Evolutionary conservation across 2,113 vertebrate genomes (phyloP).

Genomic region (Euleptes europaea): DNA sequence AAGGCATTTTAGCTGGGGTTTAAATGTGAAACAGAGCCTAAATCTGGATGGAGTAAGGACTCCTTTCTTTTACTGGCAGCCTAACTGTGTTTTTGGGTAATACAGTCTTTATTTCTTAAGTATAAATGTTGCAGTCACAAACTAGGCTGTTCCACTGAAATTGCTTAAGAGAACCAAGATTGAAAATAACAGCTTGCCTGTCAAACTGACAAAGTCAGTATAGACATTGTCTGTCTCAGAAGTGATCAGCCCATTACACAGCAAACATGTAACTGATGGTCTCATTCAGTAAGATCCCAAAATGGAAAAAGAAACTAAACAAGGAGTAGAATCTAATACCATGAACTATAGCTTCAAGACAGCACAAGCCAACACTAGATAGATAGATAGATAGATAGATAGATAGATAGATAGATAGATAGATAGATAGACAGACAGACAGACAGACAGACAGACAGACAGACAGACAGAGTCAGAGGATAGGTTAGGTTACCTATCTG

Average conservation of each 20-base stretch:
- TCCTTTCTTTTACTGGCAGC: neutral
- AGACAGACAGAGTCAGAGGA: no score
- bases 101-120: neutral
- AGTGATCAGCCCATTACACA: neutral
- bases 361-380: neutral
- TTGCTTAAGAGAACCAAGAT: neutral
- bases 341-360: neutral
- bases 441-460: no score
- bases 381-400: no score
- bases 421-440: no score
- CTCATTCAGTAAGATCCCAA: neutral
- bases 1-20: neutral
- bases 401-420: no score
- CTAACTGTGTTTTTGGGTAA: neutral
- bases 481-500: neutral
- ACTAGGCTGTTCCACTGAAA: neutral
- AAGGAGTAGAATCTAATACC: neutral
- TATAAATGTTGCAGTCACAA: neutral
- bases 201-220: constrained; percentile 3
- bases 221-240: neutral
- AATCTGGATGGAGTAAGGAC: neutral
- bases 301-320: neutral
- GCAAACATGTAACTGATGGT: neutral
- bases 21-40: neutral
- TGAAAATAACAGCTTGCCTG: constrained; percentile 2